phyloP scores from a whole-genome alignment of 53 echinoderm and acorn worm species.

The Hippasteria phrygiana region DNA sequence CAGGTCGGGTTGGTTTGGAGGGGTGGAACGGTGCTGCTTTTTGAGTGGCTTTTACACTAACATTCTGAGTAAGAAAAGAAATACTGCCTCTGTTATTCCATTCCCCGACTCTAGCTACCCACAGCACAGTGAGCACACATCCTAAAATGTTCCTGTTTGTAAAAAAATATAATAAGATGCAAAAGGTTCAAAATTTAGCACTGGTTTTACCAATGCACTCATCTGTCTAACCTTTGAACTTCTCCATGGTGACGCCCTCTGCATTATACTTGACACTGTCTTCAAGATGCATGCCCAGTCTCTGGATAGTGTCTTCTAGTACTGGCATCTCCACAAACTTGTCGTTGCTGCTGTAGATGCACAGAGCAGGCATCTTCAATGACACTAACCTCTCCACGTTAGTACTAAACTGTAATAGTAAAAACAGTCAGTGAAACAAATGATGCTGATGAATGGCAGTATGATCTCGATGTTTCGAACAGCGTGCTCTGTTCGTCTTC shows the following conservation, averaged over 20 bases:
- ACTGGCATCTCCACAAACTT: conserved; percentile 34
- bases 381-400: not conserved
- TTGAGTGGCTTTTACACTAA: no score
- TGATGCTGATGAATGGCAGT: no score
- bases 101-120: no score
- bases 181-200: not conserved
- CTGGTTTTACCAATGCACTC: no score
- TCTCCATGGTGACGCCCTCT: conserved; percentile 52
- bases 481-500: no score
- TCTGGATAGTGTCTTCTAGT: conserved; percentile 36
- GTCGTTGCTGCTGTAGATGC: conserved; percentile 44
- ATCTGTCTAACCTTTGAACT: conserved; percentile 30
- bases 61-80: no score
- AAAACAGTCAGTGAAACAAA: no score
- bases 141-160: not conserved
- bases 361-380: conserved; percentile 6
- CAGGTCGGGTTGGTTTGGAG: no score
- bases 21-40: no score
- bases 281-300: conserved; percentile 43
- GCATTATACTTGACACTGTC: conserved; percentile 47
- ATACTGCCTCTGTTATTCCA: no score
- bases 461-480: no score
- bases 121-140: no score
- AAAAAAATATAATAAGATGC: not conserved
- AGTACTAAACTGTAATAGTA: conserved; percentile 25